These are phyloP conservation scores for Quadroppia sp. DNA, from an alignment of 2,888 invertebrate genomes.

Conservation along the genomic window DNA sequence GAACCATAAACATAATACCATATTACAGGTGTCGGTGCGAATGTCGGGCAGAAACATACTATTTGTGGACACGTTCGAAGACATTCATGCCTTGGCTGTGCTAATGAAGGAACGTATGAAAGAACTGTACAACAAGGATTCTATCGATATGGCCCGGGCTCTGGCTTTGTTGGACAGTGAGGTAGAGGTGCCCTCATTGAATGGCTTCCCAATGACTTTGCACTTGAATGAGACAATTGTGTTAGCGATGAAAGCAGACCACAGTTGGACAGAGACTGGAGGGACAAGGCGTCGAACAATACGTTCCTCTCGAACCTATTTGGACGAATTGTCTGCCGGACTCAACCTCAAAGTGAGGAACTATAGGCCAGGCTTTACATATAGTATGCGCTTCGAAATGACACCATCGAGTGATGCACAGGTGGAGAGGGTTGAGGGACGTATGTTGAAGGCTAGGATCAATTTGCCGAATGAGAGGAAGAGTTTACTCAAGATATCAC, in stretches of 20 bases:
- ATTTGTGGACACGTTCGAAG: constrained; percentile 35
- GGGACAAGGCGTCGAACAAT: not conserved
- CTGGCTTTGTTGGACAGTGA: not conserved
- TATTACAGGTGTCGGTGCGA: constrained; percentile 18
- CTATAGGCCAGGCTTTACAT: constrained; percentile 33
- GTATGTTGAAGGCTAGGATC: not conserved
- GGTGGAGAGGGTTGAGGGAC: not conserved
- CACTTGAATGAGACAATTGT: constrained; percentile 2
- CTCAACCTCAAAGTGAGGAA: constrained; percentile 21
- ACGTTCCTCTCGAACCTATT: not conserved
- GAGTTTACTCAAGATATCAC: not conserved
- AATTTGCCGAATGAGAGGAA: not conserved
- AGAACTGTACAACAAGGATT: not conserved
- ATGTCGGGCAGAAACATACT: constrained; percentile 32
- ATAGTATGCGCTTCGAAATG: not conserved
- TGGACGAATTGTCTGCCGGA: constrained; percentile 10
- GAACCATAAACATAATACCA: not conserved
- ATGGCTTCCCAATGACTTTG: constrained; percentile 33
- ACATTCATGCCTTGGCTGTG: constrained; percentile 1
- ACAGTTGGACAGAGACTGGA: not conserved
- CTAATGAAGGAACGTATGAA: not conserved
- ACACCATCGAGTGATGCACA: not conserved
- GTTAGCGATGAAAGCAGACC: not conserved
- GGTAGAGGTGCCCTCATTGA: constrained; percentile 24
- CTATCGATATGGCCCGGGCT: constrained; percentile 4